Evolutionary conservation across 2,888 invertebrate genomes (phyloP).

Genomic region (Epinotia demarniana): DNA sequence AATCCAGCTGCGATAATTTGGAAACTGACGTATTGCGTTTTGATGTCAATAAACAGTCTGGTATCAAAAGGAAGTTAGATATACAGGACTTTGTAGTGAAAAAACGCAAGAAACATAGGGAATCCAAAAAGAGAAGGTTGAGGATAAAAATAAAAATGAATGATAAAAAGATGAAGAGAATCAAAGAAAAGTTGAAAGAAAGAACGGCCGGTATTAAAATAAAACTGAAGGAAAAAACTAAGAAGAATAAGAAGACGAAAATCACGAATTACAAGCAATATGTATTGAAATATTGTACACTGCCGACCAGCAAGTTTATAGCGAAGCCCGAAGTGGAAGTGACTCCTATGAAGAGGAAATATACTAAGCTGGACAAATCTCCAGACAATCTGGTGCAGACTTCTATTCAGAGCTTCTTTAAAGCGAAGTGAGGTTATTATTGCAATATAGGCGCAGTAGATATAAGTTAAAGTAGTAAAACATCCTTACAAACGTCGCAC

Average conservation of each 20-base stretch:
- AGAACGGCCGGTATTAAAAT: conserved; percentile 19
- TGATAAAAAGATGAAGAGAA: conserved; percentile 4
- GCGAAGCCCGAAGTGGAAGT: conserved; percentile 59
- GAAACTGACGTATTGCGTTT: not conserved
- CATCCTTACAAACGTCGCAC: too few relatives aligned
- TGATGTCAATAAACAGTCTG: not conserved
- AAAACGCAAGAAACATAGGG: conserved; percentile 24
- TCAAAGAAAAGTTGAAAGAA: conserved; percentile 2
- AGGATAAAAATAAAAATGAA: conserved; percentile 4
- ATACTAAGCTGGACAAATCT: conserved; percentile 57
- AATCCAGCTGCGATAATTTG: not conserved
- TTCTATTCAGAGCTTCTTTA: conserved; percentile 69
- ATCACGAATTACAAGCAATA: conserved; percentile 62
- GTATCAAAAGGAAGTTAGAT: conserved; percentile 18
- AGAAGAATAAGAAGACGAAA: conserved; percentile 45
- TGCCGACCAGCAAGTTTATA: conserved; percentile 51
- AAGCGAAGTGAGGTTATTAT: conserved; percentile 45
- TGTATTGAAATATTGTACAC: conserved; percentile 60
- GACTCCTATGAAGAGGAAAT: conserved; percentile 58
- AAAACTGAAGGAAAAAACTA: conserved; percentile 40
- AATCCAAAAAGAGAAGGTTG: conserved; percentile 22
- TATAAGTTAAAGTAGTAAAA: too few relatives aligned
- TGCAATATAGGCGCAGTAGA: too few relatives aligned
- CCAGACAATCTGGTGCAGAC: conserved; percentile 69
- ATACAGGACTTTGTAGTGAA: not conserved